Conservation (phyloP, 2,888 invertebrate species). For the Chydorus sphaericus region DNA sequence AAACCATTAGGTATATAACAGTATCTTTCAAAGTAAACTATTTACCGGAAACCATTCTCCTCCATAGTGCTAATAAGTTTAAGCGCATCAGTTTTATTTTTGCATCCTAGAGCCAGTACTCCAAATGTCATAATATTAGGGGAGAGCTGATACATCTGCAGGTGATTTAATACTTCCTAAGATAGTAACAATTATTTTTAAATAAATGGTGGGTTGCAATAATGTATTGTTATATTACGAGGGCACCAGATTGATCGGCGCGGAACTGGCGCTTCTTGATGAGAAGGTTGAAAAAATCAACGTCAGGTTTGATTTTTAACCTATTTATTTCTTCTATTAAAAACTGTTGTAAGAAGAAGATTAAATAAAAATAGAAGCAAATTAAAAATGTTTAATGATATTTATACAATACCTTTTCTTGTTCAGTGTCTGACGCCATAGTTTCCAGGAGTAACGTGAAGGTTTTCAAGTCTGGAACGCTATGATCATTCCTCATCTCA, state of each 20-base stretch:
- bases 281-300: conserved; percentile 70
- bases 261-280: conserved; percentile 64
- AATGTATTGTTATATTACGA: conserved; percentile 37
- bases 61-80: conserved; percentile 55
- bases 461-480: conserved; percentile 61
- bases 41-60: conserved; percentile 44
- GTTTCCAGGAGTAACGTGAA: conserved; percentile 59
- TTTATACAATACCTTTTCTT: conserved; percentile 41
- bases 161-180: conserved; percentile 32
- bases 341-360: conserved; percentile 28
- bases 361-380: neutral
- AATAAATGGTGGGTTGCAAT: neutral
- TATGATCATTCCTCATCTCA: conserved; percentile 49
- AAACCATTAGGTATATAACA: neutral
- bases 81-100: conserved; percentile 46
- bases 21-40: neutral
- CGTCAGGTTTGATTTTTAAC: conserved; percentile 48
- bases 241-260: conserved; percentile 50
- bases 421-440: conserved; percentile 45
- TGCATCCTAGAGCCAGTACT: conserved; percentile 63
- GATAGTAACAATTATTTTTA: conserved; percentile 18
- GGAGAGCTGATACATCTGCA: conserved; percentile 22
- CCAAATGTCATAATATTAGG: conserved; percentile 76
- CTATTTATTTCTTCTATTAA: conserved; percentile 46
- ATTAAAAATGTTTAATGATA: neutral